Base-by-base conservation (phyloP, 2,113 vertebrate genomes). In the Regulus satrapa region DNA sequence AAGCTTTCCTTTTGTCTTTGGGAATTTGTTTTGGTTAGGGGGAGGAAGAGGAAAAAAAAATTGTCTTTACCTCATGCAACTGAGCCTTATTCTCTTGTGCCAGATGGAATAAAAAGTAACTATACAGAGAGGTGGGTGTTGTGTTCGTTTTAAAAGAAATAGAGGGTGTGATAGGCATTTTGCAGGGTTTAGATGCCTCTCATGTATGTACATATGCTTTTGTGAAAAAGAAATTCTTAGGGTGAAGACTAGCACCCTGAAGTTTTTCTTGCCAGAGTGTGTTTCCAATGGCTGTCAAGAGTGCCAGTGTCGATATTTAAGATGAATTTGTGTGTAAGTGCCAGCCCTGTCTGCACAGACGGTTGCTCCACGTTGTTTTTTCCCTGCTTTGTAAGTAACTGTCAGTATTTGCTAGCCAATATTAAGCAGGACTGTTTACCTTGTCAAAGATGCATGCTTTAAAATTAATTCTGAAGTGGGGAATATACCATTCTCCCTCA, bases 1-100 rank as follows among this genome's bases (percentile, higher is more conserved):
- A 66, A 94, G 81, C 54, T 54, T 90, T 91, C 46, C 62, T 96
- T 94, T 93, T 92, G 87, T 92, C 89, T 96, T 87, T 52, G 77
- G 26, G 79, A 92, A 84, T 97, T 95, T 79, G 68, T 94, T 95
- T 96, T 76, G 72, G 89, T 31, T 90, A 36, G 29, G 28, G 32
- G 40, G 36, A 82, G 63, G 41, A 81, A 91, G 15, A 90, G 25
- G 52, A 32, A 72, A 25, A 48, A 34, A 75, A 51, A 63, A 92
- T n/a, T 85, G 38, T 69, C 52, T 96, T 79, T 11, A 3, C 26
- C 71, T 81, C 78, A 78, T 31, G 82, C 6, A 16, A 76, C 34
- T 36, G 41, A 15, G 1, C 25, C 34, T 89, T 64, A 26, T 40
- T 85, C 54, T 87, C 75, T 68, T 51, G 48, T 89, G 72, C 64